Conservation (phyloP, 1,140 invertebrate genomes). For the Neuroterus valhalla region DNA sequence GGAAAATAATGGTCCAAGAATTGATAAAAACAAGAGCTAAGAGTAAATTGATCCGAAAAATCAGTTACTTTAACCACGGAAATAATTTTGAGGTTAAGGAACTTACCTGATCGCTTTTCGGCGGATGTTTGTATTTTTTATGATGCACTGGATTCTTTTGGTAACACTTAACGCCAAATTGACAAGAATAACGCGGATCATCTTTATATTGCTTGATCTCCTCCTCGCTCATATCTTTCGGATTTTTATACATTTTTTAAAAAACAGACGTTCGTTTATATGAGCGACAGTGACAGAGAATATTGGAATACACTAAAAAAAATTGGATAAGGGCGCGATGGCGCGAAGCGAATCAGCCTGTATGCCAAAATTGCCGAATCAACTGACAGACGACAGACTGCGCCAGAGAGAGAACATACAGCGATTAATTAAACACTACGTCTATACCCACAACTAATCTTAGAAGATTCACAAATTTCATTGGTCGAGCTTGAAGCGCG, state of each 20-base stretch:
- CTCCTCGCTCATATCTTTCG: constrained; percentile 39
- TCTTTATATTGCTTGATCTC: constrained; percentile 56
- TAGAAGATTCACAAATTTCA: too few relatives aligned
- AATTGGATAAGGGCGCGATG: too few relatives aligned
- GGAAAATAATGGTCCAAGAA: neutral
- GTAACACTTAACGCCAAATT: constrained; percentile 89
- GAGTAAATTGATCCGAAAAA: constrained; percentile 23
- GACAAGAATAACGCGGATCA: constrained; percentile 79
- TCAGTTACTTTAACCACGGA: constrained; percentile 30
- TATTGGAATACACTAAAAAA: too few relatives aligned
- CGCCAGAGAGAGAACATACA: too few relatives aligned
- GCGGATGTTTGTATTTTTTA: constrained; percentile 86
- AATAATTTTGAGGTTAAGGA: constrained; percentile 28
- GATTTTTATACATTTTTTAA: neutral
- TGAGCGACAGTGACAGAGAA: too few relatives aligned
- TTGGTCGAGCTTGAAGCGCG: too few relatives aligned
- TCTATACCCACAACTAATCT: too few relatives aligned
- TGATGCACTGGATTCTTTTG: constrained; percentile 88
- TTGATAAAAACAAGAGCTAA: neutral
- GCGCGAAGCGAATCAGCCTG: too few relatives aligned
- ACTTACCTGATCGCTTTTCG: constrained; percentile 62
- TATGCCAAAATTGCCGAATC: too few relatives aligned
- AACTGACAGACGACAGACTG: too few relatives aligned
- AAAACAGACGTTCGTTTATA: neutral
- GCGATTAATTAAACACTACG: too few relatives aligned